Percentiles rank a stretch among this genome's conserved stretches.
phyloP scores from a whole-genome alignment of 2,888 invertebrate species.

The Thumatha senex region DNA sequence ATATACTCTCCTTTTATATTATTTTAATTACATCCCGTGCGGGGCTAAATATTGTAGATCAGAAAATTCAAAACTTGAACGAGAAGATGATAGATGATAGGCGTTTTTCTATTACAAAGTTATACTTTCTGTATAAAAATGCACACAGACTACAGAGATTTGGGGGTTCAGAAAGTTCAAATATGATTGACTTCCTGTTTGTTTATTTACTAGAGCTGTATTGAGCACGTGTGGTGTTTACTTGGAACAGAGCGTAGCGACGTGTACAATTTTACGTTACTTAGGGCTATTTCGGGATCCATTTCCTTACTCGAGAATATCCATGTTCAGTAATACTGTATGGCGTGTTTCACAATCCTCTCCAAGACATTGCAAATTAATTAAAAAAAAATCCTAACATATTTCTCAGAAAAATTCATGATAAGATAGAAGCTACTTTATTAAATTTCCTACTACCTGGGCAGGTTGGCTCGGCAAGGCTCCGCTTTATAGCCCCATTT shows the following conservation, averaged over 20 bases:
- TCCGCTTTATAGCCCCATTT: conserved; percentile 73
- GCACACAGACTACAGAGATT: conserved; percentile 15
- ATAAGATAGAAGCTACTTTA: conserved; percentile 72
- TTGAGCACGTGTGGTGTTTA: conserved; percentile 55
- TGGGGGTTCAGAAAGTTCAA: conserved; percentile 17
- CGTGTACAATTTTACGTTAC: conserved; percentile 58
- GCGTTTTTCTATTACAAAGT: too few species aligned
- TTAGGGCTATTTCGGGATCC: conserved; percentile 55
- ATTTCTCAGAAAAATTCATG: conserved; percentile 63
- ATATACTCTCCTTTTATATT: too few species aligned
- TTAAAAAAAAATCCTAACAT: conserved; percentile 45
- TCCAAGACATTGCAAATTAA: conserved; percentile 42
- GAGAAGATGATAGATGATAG: too few species aligned
- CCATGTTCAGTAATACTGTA: conserved; percentile 19
- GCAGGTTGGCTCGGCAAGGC: conserved; percentile 60
- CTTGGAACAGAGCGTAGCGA: conserved; percentile 40
- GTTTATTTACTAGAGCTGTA: conserved; percentile 37
- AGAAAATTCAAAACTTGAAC: too few species aligned
- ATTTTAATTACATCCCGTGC: too few species aligned
- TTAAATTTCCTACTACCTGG: conserved; percentile 68
- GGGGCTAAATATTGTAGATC: too few species aligned
- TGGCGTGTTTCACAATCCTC: conserved; percentile 22
- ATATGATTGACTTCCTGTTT: conserved; percentile 28
- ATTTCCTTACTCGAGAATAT: conserved; percentile 50
- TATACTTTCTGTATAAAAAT: too few species aligned